Conservation (phyloP, 2,888 invertebrate species). For the Pteria penguin region DNA sequence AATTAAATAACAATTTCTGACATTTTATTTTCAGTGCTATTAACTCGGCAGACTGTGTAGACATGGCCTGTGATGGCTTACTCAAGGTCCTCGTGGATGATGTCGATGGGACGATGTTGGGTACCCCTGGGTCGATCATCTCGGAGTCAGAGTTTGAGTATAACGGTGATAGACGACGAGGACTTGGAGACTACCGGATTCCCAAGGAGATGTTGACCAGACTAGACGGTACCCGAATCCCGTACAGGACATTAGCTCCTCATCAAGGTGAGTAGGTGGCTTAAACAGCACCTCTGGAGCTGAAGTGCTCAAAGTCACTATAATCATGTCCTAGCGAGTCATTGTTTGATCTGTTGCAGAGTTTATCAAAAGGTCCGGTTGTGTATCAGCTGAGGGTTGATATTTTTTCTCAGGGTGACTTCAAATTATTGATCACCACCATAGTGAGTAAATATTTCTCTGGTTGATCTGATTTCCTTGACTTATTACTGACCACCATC, state of each 20-base stretch:
- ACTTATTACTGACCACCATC: too few species aligned
- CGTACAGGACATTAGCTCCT: slow-evolving; percentile 30
- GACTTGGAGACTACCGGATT: slow-evolving; percentile 77
- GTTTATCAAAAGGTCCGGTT: too few species aligned
- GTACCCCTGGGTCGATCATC: slow-evolving; percentile 56
- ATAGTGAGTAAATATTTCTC: too few species aligned
- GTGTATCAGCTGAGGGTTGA: too few species aligned
- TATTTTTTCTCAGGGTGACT: too few species aligned
- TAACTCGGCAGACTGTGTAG: slow-evolving; percentile 75
- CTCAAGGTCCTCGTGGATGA: slow-evolving; percentile 73
- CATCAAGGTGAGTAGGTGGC: slow-evolving; percentile 43
- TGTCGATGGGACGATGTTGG: slow-evolving; percentile 68
- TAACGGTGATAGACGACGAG: slow-evolving; percentile 65
- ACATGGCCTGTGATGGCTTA: slow-evolving; percentile 77
- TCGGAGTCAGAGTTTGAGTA: slow-evolving; percentile 72
- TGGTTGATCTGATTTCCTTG: too few species aligned
- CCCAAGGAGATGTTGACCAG: slow-evolving; percentile 69
- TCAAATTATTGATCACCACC: too few species aligned
- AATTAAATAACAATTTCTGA: too few species aligned
- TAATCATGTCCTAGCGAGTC: too few species aligned
- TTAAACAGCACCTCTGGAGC: background rate
- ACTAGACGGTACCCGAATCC: slow-evolving; percentile 49
- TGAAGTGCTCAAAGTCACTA: too few species aligned
- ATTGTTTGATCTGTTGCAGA: too few species aligned
- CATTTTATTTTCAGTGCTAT: slow-evolving; percentile 52